Percentiles rank a stretch among this genome's conserved stretches.
Evolutionary conservation across 2,888 invertebrate genomes (phyloP).

Genomic region (Archips xylosteana): DNA sequence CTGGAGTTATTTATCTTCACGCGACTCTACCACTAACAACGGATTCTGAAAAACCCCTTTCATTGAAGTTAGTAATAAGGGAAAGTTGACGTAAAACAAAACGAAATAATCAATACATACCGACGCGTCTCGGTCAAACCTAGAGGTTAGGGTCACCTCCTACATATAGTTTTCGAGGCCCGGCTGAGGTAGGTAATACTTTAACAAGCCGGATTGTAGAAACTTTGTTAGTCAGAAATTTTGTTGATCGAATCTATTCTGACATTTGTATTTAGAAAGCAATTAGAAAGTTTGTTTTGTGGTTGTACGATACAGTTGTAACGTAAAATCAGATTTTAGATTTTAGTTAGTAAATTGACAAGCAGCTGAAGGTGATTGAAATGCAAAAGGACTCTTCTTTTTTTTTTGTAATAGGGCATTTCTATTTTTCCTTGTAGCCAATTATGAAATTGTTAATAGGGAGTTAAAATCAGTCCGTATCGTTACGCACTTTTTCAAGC

Average conservation of each 20-base stretch:
- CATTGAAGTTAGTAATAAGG: neutral
- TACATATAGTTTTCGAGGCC: neutral
- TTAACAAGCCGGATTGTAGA: neutral
- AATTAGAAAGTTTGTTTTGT: neutral
- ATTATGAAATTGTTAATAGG: too few species aligned
- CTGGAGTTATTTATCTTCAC: too few species aligned
- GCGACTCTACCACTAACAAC: too few species aligned
- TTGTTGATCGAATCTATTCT: neutral
- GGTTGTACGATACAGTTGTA: neutral
- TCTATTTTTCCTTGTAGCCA: too few species aligned
- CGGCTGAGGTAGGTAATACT: neutral
- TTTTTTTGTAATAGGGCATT: too few species aligned
- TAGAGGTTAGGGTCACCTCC: conserved; percentile 5
- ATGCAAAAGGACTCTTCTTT: too few species aligned
- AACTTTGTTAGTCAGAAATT: neutral
- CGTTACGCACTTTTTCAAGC: too few species aligned
- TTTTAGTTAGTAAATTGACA: neutral
- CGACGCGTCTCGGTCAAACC: conserved; percentile 2
- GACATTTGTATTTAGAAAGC: conserved; percentile 7
- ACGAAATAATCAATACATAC: conserved; percentile 14
- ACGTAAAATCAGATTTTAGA: neutral
- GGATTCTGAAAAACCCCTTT: conserved; percentile 11
- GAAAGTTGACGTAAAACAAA: conserved; percentile 16
- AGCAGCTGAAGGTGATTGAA: too few species aligned
- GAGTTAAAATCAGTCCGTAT: too few species aligned